Evolutionary conservation across 2,113 vertebrate species (phyloP), one percentile per base, ranked within the genome.

Genomic region (Syngnathus typhle): DNA sequence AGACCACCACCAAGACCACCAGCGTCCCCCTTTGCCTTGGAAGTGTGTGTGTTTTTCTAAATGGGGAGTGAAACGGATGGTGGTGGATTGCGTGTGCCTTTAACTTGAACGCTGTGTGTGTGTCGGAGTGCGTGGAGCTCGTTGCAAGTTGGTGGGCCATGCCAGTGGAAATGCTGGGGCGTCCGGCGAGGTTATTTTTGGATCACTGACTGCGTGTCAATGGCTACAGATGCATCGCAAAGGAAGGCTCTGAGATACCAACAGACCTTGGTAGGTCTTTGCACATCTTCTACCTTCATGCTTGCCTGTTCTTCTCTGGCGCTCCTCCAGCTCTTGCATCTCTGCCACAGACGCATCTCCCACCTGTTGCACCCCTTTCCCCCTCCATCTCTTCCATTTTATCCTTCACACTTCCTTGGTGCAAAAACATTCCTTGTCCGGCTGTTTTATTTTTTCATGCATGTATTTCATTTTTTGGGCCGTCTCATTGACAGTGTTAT

Each of bases 181-280:
- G 79, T 84, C 82, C 89, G 86, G 84, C 85, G 1, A 68, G 80
- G 84, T 90, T 92, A 92, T 91, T 92, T 91, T 87, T 91, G 91
- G 90, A 90, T 90, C 86, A 91, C 88, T 92, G 88, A 90, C 88
- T 89, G 80, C 81, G 89, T 82, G 88, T 91, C 90, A 87, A 95
- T 95, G 94, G 92, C 93, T 91, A 92, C 91, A 89, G 89, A 93
- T 92, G 89, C 88, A 70, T 91, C 91, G 88, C 92, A 93, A 81
- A 92, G 91, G 67, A 94, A 91, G 87, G 87, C 92, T 2, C 91
- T 95, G 74, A 90, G 81, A 69, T 95, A 94, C 88, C 94, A 94
- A 60, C 91, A 93, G 79, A 94, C 94, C 76, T 88, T 94, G 94
- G 94, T 95, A 89, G 84, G 88, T 83, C 75, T 84, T 77, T 75